Percentiles rank a stretch among this genome's conserved stretches.
These are phyloP conservation scores for Peromyscus nudipes DNA, from an alignment of 2,797 vertebrate genomes.

Conservation along the genomic window DNA sequence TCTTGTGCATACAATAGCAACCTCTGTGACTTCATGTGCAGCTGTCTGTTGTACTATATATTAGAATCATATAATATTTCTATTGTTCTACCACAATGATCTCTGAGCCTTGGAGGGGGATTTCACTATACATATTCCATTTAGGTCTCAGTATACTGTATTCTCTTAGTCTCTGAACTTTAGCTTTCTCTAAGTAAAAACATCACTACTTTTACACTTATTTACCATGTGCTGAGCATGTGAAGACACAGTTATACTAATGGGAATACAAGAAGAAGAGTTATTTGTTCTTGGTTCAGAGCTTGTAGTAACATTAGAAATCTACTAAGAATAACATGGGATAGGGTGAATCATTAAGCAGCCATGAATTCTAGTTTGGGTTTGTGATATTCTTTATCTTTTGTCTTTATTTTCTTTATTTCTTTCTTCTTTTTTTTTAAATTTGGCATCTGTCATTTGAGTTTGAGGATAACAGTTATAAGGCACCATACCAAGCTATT, in stretches of 20 bases:
- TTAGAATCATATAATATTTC: neutral
- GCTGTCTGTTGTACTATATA: neutral
- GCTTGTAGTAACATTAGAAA: neutral
- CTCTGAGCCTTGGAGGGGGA: neutral
- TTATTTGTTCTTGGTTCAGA: neutral
- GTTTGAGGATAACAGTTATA: neutral
- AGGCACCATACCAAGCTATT: neutral
- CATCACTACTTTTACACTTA: neutral
- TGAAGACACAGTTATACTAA: neutral
- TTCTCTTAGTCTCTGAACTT: neutral
- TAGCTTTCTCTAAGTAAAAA: neutral
- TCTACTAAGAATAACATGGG: neutral
- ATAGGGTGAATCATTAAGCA: neutral
- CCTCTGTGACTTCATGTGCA: too few relatives aligned
- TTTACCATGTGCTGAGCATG: neutral
- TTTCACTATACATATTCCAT: neutral
- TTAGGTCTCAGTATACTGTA: neutral
- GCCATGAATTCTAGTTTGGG: neutral
- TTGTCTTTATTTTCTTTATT: too few relatives aligned
- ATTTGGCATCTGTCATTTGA: neutral
- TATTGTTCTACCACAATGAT: neutral
- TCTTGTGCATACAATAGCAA: neutral
- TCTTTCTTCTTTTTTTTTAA: neutral
- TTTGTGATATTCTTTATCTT: neutral
- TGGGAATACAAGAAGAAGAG: neutral